A percentile compares a stretch with the other conserved stretches of the same genome.
These are phyloP conservation scores for Prionailurus viverrinus DNA, from an alignment of 2,113 vertebrate genomes.

Conservation along the genomic window DNA sequence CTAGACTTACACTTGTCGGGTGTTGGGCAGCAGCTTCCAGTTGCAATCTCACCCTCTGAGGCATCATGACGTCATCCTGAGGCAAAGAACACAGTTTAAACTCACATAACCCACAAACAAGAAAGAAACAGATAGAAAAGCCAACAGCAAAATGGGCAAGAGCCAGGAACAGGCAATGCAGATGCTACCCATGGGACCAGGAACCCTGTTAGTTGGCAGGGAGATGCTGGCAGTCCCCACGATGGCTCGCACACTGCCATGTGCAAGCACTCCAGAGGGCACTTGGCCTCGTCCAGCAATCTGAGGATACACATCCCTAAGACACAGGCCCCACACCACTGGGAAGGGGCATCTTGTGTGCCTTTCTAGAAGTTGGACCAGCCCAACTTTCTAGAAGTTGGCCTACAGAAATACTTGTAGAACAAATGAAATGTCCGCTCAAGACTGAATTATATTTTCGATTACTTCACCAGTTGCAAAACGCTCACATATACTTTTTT, in stretches of 20 bases:
- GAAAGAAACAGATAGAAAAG: too few relatives aligned
- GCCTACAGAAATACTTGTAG: not conserved
- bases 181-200: not conserved
- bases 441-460: not conserved
- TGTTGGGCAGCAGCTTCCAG: slow-evolving; percentile 87
- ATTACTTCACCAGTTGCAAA: not conserved
- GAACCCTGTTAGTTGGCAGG: not conserved
- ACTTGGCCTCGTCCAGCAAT: not conserved
- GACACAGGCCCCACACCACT: not conserved
- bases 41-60: slow-evolving; percentile 94
- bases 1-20: slow-evolving; percentile 91
- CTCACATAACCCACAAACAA: not conserved
- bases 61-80: slow-evolving; percentile 97
- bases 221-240: not conserved
- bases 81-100: slow-evolving; percentile 78
- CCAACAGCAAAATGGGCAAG: not conserved
- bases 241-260: not conserved
- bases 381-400: not conserved
- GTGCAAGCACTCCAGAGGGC: not conserved
- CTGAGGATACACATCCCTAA: not conserved
- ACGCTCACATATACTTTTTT: not conserved
- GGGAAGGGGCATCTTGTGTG: too few relatives aligned
- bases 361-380: not conserved
- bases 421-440: not conserved
- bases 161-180: not conserved